A percentile compares a stretch with the other conserved stretches of the same genome.
Evolutionary conservation across 2,113 vertebrate species (phyloP).

Genomic region (Genyomyrus donnyi): DNA sequence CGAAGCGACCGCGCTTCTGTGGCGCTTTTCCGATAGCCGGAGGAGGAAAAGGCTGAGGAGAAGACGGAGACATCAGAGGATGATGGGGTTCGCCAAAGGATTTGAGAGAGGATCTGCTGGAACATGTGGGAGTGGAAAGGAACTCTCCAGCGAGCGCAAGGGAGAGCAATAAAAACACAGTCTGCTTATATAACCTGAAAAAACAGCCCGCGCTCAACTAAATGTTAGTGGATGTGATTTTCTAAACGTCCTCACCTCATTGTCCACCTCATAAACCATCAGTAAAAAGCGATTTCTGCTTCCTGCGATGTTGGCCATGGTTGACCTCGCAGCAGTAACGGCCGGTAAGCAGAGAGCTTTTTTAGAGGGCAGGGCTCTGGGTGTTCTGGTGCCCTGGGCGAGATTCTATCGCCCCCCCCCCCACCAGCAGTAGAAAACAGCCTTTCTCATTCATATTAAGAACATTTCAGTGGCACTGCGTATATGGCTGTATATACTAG

Average conservation of each 20-base stretch:
- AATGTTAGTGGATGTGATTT: not conserved
- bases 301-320: not conserved
- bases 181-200: not conserved
- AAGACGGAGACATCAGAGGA: slow-evolving; percentile 22
- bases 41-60: slow-evolving; percentile 35
- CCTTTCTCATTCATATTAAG: not conserved
- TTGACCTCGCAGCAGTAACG: not conserved
- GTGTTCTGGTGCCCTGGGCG: not conserved
- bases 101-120: slow-evolving; percentile 20
- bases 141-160: not conserved
- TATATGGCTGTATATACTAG: not conserved
- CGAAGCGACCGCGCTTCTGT: slow-evolving; percentile 30
- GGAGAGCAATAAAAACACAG: not conserved
- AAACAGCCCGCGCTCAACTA: not conserved
- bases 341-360: not conserved
- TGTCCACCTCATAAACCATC: not conserved
- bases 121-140: slow-evolving; percentile 37
- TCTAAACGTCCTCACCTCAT: not conserved
- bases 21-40: slow-evolving; percentile 31
- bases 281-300: not conserved
- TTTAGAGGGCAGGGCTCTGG: not conserved
- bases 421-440: not conserved
- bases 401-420: not conserved
- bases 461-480: not conserved
- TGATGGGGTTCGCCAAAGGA: not conserved